Evolutionary conservation across 2,888 invertebrate genomes (phyloP), one percentile per base, ranked within the genome.

Genomic region (Drosophila peninsularis): DNA sequence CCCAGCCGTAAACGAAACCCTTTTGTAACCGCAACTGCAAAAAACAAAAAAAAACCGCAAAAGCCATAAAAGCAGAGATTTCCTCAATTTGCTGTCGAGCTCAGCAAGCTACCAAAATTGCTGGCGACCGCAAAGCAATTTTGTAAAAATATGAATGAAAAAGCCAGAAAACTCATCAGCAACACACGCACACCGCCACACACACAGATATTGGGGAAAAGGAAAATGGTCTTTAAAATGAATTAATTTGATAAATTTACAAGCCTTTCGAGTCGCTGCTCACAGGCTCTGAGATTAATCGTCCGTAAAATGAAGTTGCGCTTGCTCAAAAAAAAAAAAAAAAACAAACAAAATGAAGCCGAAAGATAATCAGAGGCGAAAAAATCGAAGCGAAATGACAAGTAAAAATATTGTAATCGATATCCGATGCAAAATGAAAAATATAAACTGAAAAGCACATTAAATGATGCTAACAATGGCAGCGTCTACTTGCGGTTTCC

Each of bases 111-210:
- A 55, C 45, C 77, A 61, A 72, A 75, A 75, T 80, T 86, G 64
- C 71, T 63, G 64, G 37, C 62, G 65, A 83, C 88, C 88, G 71
- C 83, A 83, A 85, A 85, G 74, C 80, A 85, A 83, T 88, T 88
- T 88, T 64, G 53, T 64, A 63, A 54, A 68, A 62, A 60, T 58
- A 65, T 74, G 56, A 73, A 78, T 63, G 75, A 58, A 62, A 66
- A 78, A 55, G 52, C 58, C 55, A 53, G 64, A 62, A 64, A 69
- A 83, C 60, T 78, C 78, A 76, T 76, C 70, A 78, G 39, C 54
- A 55, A 32, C 37, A 47, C 41, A 41, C 56, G n/a, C 24, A 37
- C 24, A 34, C 50, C 37, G 10, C 47, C 7, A 53, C 14, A 19
- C 42, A 19, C 2, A 13, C 3, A 52, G 0, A 36, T 14, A 49